Evolutionary conservation across 2,797 vertebrate genomes (phyloP), one percentile per base, ranked within the genome.

Genomic region (Atherinosoma microstoma): DNA sequence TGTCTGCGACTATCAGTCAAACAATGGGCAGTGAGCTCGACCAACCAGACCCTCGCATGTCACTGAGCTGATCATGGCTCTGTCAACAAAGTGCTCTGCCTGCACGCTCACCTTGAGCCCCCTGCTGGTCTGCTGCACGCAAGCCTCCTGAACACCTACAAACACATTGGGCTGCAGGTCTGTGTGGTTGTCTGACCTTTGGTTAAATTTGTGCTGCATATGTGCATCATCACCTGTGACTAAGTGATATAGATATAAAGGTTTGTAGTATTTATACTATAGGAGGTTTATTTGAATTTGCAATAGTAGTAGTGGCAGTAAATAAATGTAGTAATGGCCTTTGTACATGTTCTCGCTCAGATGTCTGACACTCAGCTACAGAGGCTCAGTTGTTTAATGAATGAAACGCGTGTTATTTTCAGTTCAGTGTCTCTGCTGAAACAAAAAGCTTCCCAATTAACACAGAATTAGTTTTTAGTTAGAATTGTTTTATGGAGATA

Each of bases 1-100:
- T 75, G 79, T 84, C 75, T 77, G 74, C 68, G 80, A 87, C 76
- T 76, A 83, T 87, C 71, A 79, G 80, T 88, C 86, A 90, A 82
- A 90, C 58, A 71, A 70, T 83, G 82, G 73, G 82, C 63, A 69
- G 67, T 63, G 75, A 87, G 79, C 73, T 75, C 64, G 77, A 78
- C 63, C 74, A 67, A 67, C 81, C 77, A 87, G 80, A 83, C 73
- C 42, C 59, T 70, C 22, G 18, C 71, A 61, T 80, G 84, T 80
- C 75, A 84, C 73, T 53, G 78, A 87, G 70, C 76, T 71, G 58
- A 77, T 84, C 82, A 67, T 67, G 63, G 70, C 54, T 40, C 45
- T 78, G 1, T 67, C 11, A 20, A 73, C 65, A 22, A 67, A 20
- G 24, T 0, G 29, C 70, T 60, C 62, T 5, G 34, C 58, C 67